Conservation (phyloP, 2,113 vertebrate species). For the Cryptotis parvus region DNA sequence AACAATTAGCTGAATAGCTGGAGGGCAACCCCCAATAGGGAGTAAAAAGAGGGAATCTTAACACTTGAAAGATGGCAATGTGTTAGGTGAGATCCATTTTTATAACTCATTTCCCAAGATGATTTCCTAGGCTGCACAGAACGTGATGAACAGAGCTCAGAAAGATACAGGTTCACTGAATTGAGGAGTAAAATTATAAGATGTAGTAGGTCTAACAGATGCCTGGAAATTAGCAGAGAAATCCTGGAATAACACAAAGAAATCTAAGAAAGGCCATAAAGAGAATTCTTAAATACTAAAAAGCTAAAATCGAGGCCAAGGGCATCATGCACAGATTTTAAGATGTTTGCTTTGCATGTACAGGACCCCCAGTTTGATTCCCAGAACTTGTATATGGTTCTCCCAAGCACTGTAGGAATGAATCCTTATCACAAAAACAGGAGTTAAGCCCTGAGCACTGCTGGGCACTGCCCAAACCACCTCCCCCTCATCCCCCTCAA, state of each 20-base stretch:
- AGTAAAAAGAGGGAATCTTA: background rate
- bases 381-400: too few relatives aligned
- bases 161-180: background rate
- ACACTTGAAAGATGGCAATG: background rate
- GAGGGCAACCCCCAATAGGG: background rate
- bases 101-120: background rate
- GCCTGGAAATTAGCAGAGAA: background rate
- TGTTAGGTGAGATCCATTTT: background rate
- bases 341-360: too few relatives aligned
- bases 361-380: too few relatives aligned
- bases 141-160: background rate
- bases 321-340: too few relatives aligned
- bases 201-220: background rate
- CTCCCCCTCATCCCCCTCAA: too few relatives aligned
- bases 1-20: conserved; percentile 49
- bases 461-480: too few relatives aligned
- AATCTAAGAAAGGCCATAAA: background rate
- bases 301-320: too few relatives aligned
- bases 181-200: background rate
- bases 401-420: too few relatives aligned
- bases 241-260: background rate
- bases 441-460: too few relatives aligned
- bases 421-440: too few relatives aligned
- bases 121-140: background rate
- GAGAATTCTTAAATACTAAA: background rate